Conservation (phyloP, 35 echinoderm and acorn worm species). For the Patiria miniata region DNA sequence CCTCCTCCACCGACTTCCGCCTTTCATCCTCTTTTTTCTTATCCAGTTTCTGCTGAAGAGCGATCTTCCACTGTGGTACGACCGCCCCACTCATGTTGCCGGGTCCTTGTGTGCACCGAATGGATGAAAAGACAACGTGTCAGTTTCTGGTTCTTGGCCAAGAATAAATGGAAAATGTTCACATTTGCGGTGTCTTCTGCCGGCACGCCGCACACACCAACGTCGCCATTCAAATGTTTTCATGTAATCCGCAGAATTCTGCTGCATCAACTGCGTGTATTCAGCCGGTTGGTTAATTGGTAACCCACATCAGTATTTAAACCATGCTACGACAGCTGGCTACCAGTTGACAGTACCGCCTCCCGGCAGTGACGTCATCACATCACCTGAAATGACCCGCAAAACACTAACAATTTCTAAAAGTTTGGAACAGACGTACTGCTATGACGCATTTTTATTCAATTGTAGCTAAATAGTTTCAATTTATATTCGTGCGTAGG, state of each 20-base stretch:
- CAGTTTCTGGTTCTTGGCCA: background rate
- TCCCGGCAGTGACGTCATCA: slow-evolving; percentile 4
- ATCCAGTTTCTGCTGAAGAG: slow-evolving; percentile 67
- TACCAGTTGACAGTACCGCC: background rate
- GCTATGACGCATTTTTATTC: no score
- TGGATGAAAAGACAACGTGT: background rate
- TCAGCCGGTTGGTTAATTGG: slow-evolving; percentile 12
- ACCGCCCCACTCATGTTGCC: slow-evolving; percentile 28
- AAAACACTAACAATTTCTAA: background rate
- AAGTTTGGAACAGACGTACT: no score
- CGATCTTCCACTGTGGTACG: slow-evolving; percentile 80
- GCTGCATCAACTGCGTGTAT: background rate
- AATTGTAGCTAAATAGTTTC: no score
- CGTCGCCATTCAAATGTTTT: slow-evolving; percentile 25
- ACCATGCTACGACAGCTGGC: background rate
- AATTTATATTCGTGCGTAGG: no score
- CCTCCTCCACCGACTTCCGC: slow-evolving; percentile 54
- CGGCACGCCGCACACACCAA: background rate
- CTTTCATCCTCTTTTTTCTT: slow-evolving; percentile 66
- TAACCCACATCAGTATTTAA: background rate
- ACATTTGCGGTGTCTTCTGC: slow-evolving; percentile 24
- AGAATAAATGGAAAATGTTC: background rate
- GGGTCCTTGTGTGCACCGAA: background rate
- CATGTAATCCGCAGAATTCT: background rate
- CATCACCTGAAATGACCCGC: slow-evolving; percentile 8